Evolutionary conservation across 2,888 invertebrate genomes (phyloP), one percentile per base, ranked within the genome.

Genomic region (Melanostoma scalare): DNA sequence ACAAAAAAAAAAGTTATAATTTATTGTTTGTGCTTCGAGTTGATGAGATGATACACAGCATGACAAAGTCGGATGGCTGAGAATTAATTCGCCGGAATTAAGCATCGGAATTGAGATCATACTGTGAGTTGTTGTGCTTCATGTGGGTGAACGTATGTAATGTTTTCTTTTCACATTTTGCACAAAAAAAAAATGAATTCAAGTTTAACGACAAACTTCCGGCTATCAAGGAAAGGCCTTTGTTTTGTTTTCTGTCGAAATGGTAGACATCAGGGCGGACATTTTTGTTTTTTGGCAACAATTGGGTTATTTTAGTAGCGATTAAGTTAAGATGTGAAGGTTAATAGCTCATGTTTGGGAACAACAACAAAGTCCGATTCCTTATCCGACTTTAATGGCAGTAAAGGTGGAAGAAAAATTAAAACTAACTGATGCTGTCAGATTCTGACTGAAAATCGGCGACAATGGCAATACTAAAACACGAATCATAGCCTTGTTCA

Each of bases 21-120:
- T 72, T 61, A 52, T 72, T 72, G 53, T 61, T 61, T 60, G 61
- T 30, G 10, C 40, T 58, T 48, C 55, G 9, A 38, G 53, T 42
- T 52, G 42, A 60, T 72, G 60, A 72, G 67, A 53, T 67, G 67
- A 67, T 42, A 42, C 31, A 31, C 42, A 42, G 30, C 31, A 67
- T 67, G 55, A 55, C 42, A 67, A 67, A 36, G 52, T 76, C 53
- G 76, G 61, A 48, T 55, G 76, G 61, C 40, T 55, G 36, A 58
- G 61, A 61, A 79, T 79, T 79, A 79, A 79, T 79, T 74, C 68
- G 46, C 65, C 77, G 77, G 72, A 67, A 52, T 65, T 46, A 35
- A 50, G 36, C 67, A 68, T 60, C 53, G 40, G 73, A 61, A 75
- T 75, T 63, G 75, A 69, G 80, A 69, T 71, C 65, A 75, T 71